Conservation (phyloP, 2,888 invertebrate species). For the Sericinus montela region DNA sequence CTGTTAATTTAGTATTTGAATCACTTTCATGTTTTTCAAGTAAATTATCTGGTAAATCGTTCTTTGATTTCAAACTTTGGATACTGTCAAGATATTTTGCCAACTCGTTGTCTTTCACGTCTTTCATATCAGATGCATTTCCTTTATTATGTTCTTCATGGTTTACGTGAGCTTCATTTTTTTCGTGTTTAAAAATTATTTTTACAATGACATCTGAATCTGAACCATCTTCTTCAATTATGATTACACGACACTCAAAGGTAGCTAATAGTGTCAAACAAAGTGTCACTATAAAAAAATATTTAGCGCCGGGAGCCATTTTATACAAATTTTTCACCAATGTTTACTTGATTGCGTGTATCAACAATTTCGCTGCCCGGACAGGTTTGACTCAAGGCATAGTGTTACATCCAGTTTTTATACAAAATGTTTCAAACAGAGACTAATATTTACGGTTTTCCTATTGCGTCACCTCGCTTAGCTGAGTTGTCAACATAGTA, state of each 20-base stretch:
- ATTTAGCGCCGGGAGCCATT: background rate
- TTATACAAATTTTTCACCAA: background rate
- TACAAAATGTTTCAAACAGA: background rate
- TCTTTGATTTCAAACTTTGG: background rate
- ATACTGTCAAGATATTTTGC: background rate
- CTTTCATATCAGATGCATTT: background rate
- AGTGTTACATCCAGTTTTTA: background rate
- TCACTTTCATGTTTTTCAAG: background rate
- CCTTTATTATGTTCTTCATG: background rate
- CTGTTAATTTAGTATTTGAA: background rate
- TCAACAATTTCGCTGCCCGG: background rate
- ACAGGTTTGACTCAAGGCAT: background rate
- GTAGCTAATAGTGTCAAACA: background rate
- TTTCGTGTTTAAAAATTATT: slow-evolving; percentile 4
- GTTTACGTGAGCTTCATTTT: background rate
- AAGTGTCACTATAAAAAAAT: background rate
- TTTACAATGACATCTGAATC: background rate
- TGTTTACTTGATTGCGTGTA: background rate
- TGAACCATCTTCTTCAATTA: background rate
- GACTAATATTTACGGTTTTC: background rate
- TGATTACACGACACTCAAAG: slow-evolving; percentile 6
- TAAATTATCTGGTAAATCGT: slow-evolving; percentile 4
- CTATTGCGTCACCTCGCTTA: slow-evolving; percentile 1
- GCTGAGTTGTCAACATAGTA: background rate
- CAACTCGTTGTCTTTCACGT: background rate